Percentiles rank a stretch among this genome's conserved stretches.
Evolutionary conservation across 2,888 invertebrate genomes (phyloP).

Genomic region (Drosophila mercatorum): DNA sequence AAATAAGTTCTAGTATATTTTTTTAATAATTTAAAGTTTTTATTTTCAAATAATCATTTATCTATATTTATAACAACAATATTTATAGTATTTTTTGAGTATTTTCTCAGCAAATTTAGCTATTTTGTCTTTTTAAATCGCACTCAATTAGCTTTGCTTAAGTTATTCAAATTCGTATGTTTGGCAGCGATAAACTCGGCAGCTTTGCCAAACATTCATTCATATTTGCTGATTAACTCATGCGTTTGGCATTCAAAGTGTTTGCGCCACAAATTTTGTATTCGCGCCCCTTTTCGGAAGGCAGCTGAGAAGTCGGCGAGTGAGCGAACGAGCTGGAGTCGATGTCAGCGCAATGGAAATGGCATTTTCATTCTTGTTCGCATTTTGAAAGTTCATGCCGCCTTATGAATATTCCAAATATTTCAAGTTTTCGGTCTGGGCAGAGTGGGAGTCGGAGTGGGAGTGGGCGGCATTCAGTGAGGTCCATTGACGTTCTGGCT

Average conservation of each 20-base stretch:
- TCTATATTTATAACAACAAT: too few species aligned
- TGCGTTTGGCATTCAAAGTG: slow-evolving; percentile 56
- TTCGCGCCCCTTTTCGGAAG: slow-evolving; percentile 45
- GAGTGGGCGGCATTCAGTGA: not conserved
- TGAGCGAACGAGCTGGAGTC: slow-evolving; percentile 13
- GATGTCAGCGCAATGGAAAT: slow-evolving; percentile 13
- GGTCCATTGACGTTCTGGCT: slow-evolving; percentile 35
- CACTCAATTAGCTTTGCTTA: not conserved
- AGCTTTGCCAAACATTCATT: not conserved
- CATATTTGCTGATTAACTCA: slow-evolving; percentile 55
- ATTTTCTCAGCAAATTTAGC: not conserved
- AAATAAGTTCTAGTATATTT: too few species aligned
- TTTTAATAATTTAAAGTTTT: too few species aligned
- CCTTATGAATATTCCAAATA: slow-evolving; percentile 54
- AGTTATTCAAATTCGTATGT: not conserved
- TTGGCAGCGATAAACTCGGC: not conserved
- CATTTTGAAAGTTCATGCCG: slow-evolving; percentile 15
- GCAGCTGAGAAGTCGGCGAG: not conserved
- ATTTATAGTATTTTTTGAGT: too few species aligned
- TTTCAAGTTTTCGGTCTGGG: slow-evolving; percentile 8
- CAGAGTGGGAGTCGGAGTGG: not conserved
- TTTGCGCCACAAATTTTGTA: slow-evolving; percentile 54
- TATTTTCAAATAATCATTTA: too few species aligned
- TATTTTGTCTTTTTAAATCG: not conserved
- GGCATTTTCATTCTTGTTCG: not conserved